Evolutionary conservation across 2,113 vertebrate genomes (phyloP).

Genomic region (Triplophysa siluroides): DNA sequence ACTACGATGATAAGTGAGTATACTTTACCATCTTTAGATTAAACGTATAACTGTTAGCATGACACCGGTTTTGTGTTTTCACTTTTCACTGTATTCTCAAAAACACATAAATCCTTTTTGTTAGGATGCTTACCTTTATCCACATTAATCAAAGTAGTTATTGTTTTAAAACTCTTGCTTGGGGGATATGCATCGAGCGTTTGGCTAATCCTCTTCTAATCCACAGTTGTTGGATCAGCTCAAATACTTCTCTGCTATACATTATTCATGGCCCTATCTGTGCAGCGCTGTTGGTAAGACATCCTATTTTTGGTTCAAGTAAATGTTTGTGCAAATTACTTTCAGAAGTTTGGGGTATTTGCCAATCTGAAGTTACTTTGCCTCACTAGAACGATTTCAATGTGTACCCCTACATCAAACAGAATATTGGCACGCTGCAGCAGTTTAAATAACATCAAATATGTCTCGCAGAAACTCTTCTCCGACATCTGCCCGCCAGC

Average conservation of each 20-base stretch:
- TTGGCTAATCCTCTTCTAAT: slow-evolving; percentile 33
- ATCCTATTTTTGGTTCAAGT: neutral
- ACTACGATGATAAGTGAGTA: slow-evolving; percentile 97
- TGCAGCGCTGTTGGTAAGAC: slow-evolving; percentile 88
- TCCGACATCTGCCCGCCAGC: slow-evolving; percentile 7
- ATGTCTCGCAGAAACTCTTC: neutral
- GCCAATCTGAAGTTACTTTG: neutral
- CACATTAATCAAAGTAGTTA: neutral
- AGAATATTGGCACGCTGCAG: neutral
- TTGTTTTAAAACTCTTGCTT: slow-evolving; percentile 12
- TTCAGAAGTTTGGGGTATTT: neutral
- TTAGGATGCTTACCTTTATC: slow-evolving; percentile 34
- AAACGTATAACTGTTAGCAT: neutral
- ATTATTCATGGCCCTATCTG: slow-evolving; percentile 98
- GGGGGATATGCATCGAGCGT: slow-evolving; percentile 2
- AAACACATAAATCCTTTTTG: neutral
- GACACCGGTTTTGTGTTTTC: neutral
- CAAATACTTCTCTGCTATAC: slow-evolving; percentile 93
- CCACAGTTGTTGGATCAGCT: slow-evolving; percentile 95
- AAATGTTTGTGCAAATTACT: neutral
- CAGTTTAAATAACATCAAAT: neutral
- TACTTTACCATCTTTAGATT: neutral
- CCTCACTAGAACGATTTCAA: neutral
- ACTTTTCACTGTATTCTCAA: neutral
- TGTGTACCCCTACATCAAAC: neutral